phyloP scores from a whole-genome alignment of 2,797 vertebrate species.

The Diceros bicornis region DNA sequence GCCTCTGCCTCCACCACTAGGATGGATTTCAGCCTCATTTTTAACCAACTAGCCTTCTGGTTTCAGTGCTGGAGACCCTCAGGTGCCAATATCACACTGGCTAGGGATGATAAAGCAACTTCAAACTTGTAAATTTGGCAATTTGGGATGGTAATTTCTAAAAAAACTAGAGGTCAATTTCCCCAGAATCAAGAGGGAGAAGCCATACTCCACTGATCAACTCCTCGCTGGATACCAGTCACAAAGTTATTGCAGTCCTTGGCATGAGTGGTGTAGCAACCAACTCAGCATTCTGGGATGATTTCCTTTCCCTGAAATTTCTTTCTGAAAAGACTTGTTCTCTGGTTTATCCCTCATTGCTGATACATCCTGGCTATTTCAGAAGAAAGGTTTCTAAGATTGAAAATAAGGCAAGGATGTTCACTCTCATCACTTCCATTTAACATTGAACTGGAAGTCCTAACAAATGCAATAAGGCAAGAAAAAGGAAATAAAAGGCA shows the following conservation, averaged over 20 bases:
- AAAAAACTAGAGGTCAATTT: background rate
- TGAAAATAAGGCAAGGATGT: background rate
- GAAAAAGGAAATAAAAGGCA: background rate
- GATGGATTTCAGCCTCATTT: background rate
- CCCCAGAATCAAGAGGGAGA: background rate
- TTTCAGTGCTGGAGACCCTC: background rate
- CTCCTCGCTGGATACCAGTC: background rate
- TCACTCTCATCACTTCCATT: background rate
- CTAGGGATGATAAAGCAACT: background rate
- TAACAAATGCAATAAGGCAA: background rate
- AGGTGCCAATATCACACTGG: background rate
- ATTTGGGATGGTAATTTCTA: background rate
- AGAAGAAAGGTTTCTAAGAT: background rate
- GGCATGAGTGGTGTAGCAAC: background rate
- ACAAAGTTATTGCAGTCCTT: background rate
- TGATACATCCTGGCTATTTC: background rate
- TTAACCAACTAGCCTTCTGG: background rate
- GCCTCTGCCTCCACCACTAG: background rate
- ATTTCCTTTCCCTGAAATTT: background rate
- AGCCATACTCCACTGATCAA: too few species aligned
- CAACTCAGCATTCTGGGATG: background rate
- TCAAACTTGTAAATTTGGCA: background rate
- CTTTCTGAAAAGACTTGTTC: background rate
- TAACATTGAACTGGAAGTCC: background rate
- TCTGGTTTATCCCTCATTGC: background rate